These are phyloP conservation scores for Alcedo quadribrachys DNA, from an alignment of 2,797 vertebrate species.

Conservation along the genomic window DNA sequence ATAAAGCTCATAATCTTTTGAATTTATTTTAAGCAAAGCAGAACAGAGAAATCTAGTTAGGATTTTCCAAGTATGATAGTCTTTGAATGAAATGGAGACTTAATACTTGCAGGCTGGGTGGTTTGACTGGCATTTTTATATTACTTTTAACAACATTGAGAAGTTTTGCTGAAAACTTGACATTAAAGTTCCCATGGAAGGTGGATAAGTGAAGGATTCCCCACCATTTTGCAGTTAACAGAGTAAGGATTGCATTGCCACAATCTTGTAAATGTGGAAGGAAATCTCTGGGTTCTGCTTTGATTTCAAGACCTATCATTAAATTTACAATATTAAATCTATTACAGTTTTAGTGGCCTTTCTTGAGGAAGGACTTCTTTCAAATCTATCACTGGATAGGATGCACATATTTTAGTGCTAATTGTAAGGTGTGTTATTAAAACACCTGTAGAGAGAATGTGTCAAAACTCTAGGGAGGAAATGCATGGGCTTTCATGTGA, in stretches of 20 bases:
- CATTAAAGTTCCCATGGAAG: not conserved
- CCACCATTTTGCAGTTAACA: not conserved
- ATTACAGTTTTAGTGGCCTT: too few relatives aligned
- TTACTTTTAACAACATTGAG: not conserved
- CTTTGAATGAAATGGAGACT: not conserved
- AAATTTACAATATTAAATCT: not conserved
- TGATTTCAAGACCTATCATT: not conserved
- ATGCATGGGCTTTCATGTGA: not conserved
- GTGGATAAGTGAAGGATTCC: not conserved
- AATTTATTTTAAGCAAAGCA: not conserved
- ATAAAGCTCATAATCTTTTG: not conserved
- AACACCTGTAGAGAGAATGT: not conserved
- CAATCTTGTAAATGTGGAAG: not conserved
- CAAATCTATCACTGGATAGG: not conserved
- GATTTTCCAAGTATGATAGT: not conserved
- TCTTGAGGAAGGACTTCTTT: not conserved
- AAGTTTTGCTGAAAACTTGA: not conserved
- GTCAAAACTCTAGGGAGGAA: not conserved
- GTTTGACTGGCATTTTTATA: not conserved
- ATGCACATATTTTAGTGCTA: not conserved
- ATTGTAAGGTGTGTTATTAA: not conserved
- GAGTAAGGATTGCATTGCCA: not conserved
- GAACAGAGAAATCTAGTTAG: not conserved
- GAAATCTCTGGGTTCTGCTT: not conserved
- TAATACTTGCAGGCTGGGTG: not conserved